A percentile compares a stretch with the other conserved stretches of the same genome.
These are phyloP conservation scores for Lepidurus arcticus DNA, from an alignment of 1,140 invertebrate genomes.

Conservation along the genomic window DNA sequence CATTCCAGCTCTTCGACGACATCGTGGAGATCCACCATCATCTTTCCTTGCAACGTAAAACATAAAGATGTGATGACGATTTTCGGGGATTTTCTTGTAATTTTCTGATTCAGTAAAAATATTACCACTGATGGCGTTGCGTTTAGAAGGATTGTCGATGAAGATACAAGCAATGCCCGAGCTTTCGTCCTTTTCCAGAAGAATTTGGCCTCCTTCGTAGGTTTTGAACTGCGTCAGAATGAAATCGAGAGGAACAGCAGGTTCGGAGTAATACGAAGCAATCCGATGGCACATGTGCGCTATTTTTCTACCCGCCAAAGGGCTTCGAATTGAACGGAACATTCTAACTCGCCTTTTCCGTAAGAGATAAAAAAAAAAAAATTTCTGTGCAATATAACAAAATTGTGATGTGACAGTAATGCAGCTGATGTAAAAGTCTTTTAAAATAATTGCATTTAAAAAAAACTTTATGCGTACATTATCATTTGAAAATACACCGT, in stretches of 20 bases:
- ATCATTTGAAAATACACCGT: too few species aligned
- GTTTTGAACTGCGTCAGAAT: slow-evolving; percentile 25
- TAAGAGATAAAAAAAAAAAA: neutral
- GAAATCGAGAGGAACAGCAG: neutral
- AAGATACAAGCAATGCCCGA: slow-evolving; percentile 48
- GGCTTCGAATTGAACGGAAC: neutral
- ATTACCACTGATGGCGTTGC: slow-evolving; percentile 49
- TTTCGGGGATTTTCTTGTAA: neutral
- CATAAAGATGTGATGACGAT: slow-evolving; percentile 37
- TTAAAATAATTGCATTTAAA: too few species aligned
- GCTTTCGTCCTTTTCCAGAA: slow-evolving; percentile 45
- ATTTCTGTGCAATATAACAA: too few species aligned
- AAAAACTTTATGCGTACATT: too few species aligned
- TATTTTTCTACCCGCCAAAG: neutral
- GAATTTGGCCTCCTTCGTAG: slow-evolving; percentile 45
- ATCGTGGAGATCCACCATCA: slow-evolving; percentile 55
- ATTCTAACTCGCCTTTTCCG: neutral
- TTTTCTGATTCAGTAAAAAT: neutral
- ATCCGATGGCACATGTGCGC: neutral
- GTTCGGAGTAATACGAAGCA: slow-evolving; percentile 13
- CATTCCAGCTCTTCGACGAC: slow-evolving; percentile 47
- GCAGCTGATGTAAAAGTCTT: too few species aligned
- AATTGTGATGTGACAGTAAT: too few species aligned
- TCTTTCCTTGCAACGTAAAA: slow-evolving; percentile 47
- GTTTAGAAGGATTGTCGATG: slow-evolving; percentile 47